A percentile compares a stretch with the other conserved stretches of the same genome.
Conservation (phyloP, 2,888 invertebrate species). For the Hydrotaea diabolus region DNA sequence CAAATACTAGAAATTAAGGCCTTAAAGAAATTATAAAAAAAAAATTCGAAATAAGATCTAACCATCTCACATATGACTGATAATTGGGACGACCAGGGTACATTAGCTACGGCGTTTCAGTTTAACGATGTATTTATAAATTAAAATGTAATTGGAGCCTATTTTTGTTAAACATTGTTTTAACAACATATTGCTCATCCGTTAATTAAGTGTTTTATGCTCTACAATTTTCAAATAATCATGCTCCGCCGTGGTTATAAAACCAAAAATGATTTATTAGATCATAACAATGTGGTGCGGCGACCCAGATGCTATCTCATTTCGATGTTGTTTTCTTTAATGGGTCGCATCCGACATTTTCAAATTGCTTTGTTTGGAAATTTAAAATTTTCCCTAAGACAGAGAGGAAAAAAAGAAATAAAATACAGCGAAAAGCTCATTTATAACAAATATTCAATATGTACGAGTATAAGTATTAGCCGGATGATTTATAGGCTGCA, state of each 20-base stretch:
- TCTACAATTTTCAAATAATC: neutral
- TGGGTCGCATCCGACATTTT: conserved; percentile 4
- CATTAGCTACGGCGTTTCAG: no score
- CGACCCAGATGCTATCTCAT: conserved; percentile 32
- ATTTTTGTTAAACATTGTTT: no score
- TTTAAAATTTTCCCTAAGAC: neutral
- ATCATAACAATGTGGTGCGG: conserved; percentile 25
- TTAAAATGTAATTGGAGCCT: no score
- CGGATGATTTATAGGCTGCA: conserved; percentile 25
- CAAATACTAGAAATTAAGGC: no score
- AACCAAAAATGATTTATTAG: conserved; percentile 36
- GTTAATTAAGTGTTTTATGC: neutral
- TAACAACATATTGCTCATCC: no score
- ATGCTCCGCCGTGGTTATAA: neutral
- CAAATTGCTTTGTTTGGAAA: conserved; percentile 5
- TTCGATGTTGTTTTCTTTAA: conserved; percentile 23
- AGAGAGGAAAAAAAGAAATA: neutral
- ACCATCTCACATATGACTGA: no score
- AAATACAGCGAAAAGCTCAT: neutral
- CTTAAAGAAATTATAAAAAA: no score
- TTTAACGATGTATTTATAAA: no score
- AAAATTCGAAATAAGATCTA: no score
- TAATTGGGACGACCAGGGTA: no score
- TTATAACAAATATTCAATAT: neutral
- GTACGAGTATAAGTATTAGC: conserved; percentile 1